A percentile compares a stretch with the other conserved stretches of the same genome.
phyloP scores from a whole-genome alignment of 64 coral and sea anemone genomes.

The Actinia tenebrosa region DNA sequence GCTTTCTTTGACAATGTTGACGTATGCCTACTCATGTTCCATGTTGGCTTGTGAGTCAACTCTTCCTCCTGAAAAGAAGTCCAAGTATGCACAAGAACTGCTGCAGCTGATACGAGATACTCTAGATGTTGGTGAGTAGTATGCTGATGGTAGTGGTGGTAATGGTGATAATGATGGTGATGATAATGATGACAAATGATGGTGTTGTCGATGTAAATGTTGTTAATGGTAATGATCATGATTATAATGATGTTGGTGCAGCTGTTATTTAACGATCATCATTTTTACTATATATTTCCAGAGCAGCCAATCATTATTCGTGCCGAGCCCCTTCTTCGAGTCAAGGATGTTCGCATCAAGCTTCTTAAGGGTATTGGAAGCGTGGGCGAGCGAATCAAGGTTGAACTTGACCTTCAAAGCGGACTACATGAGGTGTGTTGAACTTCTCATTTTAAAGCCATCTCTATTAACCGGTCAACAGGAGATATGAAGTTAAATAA shows the following conservation, averaged over 20 bases:
- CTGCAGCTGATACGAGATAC: slow-evolving; percentile 89
- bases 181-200: not conserved
- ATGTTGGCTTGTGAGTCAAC: slow-evolving; percentile 72
- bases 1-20: slow-evolving; percentile 45
- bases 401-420: slow-evolving; percentile 76
- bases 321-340: slow-evolving; percentile 78
- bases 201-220: too few relatives aligned
- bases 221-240: not conserved
- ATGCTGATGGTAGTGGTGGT: too few relatives aligned
- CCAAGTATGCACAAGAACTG: slow-evolving; percentile 73
- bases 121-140: slow-evolving; percentile 63
- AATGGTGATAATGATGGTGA: not conserved
- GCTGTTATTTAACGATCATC: not conserved
- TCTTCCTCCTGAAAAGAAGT: slow-evolving; percentile 57
- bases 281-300: not conserved
- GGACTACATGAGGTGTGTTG: slow-evolving; percentile 73
- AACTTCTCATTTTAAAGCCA: too few relatives aligned
- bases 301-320: slow-evolving; percentile 70
- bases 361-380: slow-evolving; percentile 86
- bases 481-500: too few relatives aligned
- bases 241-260: not conserved
- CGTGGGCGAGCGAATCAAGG: slow-evolving; percentile 82
- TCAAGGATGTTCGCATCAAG: slow-evolving; percentile 76
- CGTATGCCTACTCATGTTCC: slow-evolving; percentile 73
- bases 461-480: too few relatives aligned